Evolutionary conservation across 37 sponge, comb jelly and placozoan species (phyloP), one percentile per base, ranked within the genome.

Genomic region (Mnemiopsis leidyi): DNA sequence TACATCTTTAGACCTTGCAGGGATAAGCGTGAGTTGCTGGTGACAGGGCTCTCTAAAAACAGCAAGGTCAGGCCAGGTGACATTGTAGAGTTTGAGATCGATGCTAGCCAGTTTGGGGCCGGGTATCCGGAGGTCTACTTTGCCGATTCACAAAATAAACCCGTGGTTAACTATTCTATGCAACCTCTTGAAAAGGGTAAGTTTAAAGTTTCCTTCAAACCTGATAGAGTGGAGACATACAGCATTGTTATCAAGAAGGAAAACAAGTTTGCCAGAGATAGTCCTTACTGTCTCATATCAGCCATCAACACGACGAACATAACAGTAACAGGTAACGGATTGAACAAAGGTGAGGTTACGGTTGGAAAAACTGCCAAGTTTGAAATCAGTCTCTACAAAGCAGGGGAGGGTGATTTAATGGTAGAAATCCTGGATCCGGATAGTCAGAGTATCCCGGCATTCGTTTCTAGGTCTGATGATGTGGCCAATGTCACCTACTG

Each of bases 171-270:
- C 20, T 71, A 71, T 18, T 29, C 75, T 5, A 71, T 71, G 75
- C 7, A 23, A 28, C 26, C 5, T 2, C 30, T 71, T 5, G 75
- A n/a, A 5, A 24, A 71, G 5, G 20, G 30, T 7, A 71, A 71
- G 30, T 71, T 71, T 24, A 71, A 71, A 28, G 75, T 71, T n/a
- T 71, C 75, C 7, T 71, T 71, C 23, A 71, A 71, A 24, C 75
- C 75, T 23, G 30, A 13, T 5, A 71, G 20, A 28, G 7, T 71
- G 5, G 75, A 71, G 20, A 71, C 75, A 71, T 71, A 71, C 30
- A 71, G 30, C 23, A 71, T 71, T 28, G 26, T 71, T 5, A 28
- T 71, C 30, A 71, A 71, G 30, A 71, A 71, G 75, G 75, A 71
- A 28, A 5, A 18, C 30, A 71, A 24, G 30, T 29, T 71, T 5